Conservation (phyloP, 2,797 vertebrate genomes). For the Tragelaphus eurycerus region DNA sequence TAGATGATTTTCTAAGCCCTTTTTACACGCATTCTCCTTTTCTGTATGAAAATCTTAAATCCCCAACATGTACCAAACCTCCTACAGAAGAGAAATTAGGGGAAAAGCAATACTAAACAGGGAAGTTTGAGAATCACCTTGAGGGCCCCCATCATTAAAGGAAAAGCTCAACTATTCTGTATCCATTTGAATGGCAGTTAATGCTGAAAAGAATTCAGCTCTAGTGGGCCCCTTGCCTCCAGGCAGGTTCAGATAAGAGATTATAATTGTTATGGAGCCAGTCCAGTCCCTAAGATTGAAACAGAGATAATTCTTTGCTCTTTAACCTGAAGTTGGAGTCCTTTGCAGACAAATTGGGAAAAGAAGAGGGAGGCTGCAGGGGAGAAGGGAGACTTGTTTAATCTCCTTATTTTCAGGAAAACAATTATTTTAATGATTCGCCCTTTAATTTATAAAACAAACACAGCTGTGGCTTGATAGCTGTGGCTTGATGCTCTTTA, state of each 20-base stretch:
- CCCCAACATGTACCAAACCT: neutral
- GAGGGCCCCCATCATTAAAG: slow-evolving; percentile 59
- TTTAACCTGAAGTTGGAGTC: slow-evolving; percentile 66
- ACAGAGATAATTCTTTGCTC: slow-evolving; percentile 59
- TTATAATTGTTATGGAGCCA: slow-evolving; percentile 73
- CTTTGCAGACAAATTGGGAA: slow-evolving; percentile 75
- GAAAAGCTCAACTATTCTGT: slow-evolving; percentile 67
- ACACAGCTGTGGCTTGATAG: slow-evolving; percentile 83
- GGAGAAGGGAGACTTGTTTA: slow-evolving; percentile 63
- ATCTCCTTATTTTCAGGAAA: slow-evolving; percentile 81
- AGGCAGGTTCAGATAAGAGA: slow-evolving; percentile 75
- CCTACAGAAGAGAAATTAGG: neutral
- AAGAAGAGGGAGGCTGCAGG: slow-evolving; percentile 35
- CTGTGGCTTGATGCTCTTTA: slow-evolving; percentile 79
- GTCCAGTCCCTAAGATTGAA: slow-evolving; percentile 55
- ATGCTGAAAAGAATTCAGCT: slow-evolving; percentile 77
- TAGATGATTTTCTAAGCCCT: neutral
- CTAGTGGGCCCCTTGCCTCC: slow-evolving; percentile 60
- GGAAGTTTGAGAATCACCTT: slow-evolving; percentile 22
- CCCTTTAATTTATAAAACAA: slow-evolving; percentile 81
- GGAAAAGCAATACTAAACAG: neutral
- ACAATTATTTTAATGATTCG: slow-evolving; percentile 80
- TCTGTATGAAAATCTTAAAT: neutral
- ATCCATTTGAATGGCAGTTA: slow-evolving; percentile 78
- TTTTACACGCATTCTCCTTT: neutral